Evolutionary conservation across 2,113 vertebrate genomes (phyloP).

Genomic region (Solea senegalensis): DNA sequence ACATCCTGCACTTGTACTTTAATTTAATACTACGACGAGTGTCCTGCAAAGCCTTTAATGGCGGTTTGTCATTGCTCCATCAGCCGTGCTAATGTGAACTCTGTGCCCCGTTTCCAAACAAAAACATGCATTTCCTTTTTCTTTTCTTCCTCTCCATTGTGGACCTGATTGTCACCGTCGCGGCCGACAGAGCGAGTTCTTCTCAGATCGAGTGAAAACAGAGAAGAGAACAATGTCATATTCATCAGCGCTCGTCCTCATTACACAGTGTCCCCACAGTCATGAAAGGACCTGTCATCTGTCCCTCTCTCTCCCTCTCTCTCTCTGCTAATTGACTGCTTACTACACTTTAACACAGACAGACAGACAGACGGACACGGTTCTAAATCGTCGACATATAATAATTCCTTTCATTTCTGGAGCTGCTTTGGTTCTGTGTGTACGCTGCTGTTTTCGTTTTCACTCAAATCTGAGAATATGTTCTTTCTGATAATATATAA

Average conservation of each 20-base stretch:
- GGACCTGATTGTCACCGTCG: slow-evolving; percentile 64
- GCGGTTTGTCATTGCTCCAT: slow-evolving; percentile 76
- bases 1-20: too few species aligned
- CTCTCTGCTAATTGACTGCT: slow-evolving; percentile 78
- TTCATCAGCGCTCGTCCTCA: slow-evolving; percentile 79
- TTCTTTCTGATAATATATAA: too few species aligned
- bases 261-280: slow-evolving; percentile 77
- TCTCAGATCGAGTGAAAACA: slow-evolving; percentile 71
- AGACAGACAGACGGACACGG: slow-evolving; percentile 32
- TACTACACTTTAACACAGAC: slow-evolving; percentile 71
- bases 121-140: slow-evolving; percentile 70
- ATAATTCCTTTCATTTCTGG: slow-evolving; percentile 46
- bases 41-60: slow-evolving; percentile 59
- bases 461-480: background rate
- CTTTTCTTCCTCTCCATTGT: slow-evolving; percentile 44
- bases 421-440: background rate
- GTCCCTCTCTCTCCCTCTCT: slow-evolving; percentile 44
- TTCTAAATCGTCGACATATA: slow-evolving; percentile 55
- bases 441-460: too few species aligned
- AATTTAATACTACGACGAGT: too few species aligned
- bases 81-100: slow-evolving; percentile 79
- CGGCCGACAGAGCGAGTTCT: slow-evolving; percentile 66
- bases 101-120: slow-evolving; percentile 72
- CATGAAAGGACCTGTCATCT: slow-evolving; percentile 74
- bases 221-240: slow-evolving; percentile 82